Base-by-base conservation (phyloP, 1,140 invertebrate genomes). In the Habropoda laboriosa region DNA sequence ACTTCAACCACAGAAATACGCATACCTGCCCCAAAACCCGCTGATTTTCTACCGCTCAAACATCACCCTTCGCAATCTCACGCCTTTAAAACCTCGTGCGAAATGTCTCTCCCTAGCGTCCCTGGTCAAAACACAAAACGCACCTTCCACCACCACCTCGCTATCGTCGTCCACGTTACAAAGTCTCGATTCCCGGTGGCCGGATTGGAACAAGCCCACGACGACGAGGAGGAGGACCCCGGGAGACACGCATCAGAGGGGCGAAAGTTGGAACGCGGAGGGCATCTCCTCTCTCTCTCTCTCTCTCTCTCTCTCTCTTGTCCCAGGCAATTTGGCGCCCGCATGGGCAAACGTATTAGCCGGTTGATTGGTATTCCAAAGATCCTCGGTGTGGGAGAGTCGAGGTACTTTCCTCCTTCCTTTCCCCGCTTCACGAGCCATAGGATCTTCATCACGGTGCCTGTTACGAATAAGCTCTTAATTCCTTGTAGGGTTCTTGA, bases 391-490 rank as follows among this genome's bases (percentile, higher is more conserved):
- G 82, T 79, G 75, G 73, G 84, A 85, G 83, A 81, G 67, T 74
- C 83, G 73, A 71, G 70, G 83, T 75, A 79, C 79, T 81, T 72
- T 67, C 49, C 42, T 58, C 67, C 42, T 45, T 51, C 47, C 49
- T 70, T 67, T 67, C 47, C 68, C 70, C 67, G 58, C 57, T 86
- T 40, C 77, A 75, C 72, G 63, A 81, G 87, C 87, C 89, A 86
- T 88, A 90, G 87, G 86, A 91, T 92, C 90, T 91, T 91, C 91
- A 90, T 91, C 90, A 88, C 88, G 83, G 81, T 86, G 85, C 87
- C 89, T 90, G 88, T 91, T 90, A 91, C 90, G 89, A 91, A 92
- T 91, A 91, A 92, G 90, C 90, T 91, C 90, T 91, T 90, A 91
- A 92, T 92, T 91, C 90, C 89, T 90, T 87, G 83, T 89, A 91